Conservation (phyloP, 2,888 invertebrate species). For the Drosophila villosipedis region DNA sequence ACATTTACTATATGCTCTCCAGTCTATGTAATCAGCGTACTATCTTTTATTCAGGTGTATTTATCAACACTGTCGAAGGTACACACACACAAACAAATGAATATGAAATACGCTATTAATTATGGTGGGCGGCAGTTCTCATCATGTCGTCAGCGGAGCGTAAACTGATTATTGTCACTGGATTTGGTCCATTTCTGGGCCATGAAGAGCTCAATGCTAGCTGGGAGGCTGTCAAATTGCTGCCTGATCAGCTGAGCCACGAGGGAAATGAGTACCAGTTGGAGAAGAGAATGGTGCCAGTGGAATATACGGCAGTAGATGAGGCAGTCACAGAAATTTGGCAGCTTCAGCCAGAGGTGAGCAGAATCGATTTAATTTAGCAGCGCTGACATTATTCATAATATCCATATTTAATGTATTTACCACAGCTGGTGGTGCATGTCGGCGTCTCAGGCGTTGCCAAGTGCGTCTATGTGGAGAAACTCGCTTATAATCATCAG, state of each 20-base stretch:
- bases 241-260: constrained; percentile 84
- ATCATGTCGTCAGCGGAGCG: constrained; percentile 66
- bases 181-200: constrained; percentile 91
- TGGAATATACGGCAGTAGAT: constrained; percentile 89
- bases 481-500: constrained; percentile 83
- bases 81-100: not conserved
- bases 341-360: constrained; percentile 88
- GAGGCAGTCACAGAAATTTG: constrained; percentile 88
- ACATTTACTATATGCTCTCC: not conserved
- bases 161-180: constrained; percentile 87
- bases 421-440: constrained; percentile 83
- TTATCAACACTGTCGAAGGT: constrained; percentile 27
- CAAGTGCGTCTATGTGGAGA: constrained; percentile 82
- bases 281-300: constrained; percentile 87
- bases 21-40: constrained; percentile 16
- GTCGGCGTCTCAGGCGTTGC: constrained; percentile 84
- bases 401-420: not conserved
- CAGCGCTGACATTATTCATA: constrained; percentile 51
- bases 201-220: constrained; percentile 90
- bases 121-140: constrained; percentile 33
- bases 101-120: not conserved
- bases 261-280: constrained; percentile 85
- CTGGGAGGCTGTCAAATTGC: constrained; percentile 90
- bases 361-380: constrained; percentile 3
- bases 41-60: not conserved